phyloP scores from a whole-genome alignment of 2,888 invertebrate genomes.

The Diloba caeruleocephala region DNA sequence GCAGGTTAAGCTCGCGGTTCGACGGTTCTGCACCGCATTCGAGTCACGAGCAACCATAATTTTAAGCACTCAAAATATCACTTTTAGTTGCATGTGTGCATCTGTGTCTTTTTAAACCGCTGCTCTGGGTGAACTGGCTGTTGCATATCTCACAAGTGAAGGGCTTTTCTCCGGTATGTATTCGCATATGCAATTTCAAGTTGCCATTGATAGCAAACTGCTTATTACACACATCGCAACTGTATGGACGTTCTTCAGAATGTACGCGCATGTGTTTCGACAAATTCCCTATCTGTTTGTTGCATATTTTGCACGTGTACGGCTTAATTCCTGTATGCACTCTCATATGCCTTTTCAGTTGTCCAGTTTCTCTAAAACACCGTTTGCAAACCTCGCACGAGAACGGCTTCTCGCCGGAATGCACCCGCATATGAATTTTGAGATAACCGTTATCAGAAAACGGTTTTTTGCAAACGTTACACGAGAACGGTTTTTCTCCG shows the following conservation, averaged over 20 bases:
- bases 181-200: conserved; percentile 72
- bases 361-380: conserved; percentile 77
- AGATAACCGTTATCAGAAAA: conserved; percentile 83
- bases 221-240: conserved; percentile 70
- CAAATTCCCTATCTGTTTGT: conserved; percentile 81
- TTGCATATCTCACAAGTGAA: conserved; percentile 67
- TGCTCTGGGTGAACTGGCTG: conserved; percentile 68
- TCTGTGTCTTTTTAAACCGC: conserved; percentile 68
- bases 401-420: conserved; percentile 80
- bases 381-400: conserved; percentile 77
- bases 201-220: conserved; percentile 72
- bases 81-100: conserved; percentile 59
- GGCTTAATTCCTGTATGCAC: conserved; percentile 79
- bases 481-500: conserved; percentile 75
- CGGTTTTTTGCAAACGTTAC: conserved; percentile 78
- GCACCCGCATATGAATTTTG: conserved; percentile 82
- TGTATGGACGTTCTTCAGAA: conserved; percentile 69
- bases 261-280: conserved; percentile 81
- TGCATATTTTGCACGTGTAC: conserved; percentile 81
- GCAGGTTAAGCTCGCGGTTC: too few species aligned
- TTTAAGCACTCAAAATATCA: conserved; percentile 26
- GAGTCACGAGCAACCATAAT: too few species aligned
- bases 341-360: conserved; percentile 77
- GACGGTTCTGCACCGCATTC: too few species aligned
- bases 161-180: conserved; percentile 67